Evolutionary conservation across 2,888 invertebrate genomes (phyloP), one percentile per base, ranked within the genome.

Genomic region (Argyresthia goedartella): DNA sequence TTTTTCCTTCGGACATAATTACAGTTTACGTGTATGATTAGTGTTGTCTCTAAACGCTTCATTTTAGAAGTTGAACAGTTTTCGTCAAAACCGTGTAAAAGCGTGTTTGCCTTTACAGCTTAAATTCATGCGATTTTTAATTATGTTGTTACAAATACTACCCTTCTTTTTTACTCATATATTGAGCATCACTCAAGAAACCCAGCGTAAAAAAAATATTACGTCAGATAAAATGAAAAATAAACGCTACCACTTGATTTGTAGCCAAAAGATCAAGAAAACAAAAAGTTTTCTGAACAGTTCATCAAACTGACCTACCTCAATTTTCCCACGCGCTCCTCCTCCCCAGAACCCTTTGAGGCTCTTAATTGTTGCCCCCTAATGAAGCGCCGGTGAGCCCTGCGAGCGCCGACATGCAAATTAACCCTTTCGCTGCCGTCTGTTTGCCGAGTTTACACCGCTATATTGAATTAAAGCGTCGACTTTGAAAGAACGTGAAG

Each of bases 311-410:
- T 84, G 82, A 86, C 85, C 85, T 86, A 69, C 67, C 64, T 57
- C 73, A 79, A 84, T 64, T 75, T 85, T 85, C 80, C 82, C 82
- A 77, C 74, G 76, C 72, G 44, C 35, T 61, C 78, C 76, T 76
- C 66, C 80, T 67, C 57, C 61, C 54, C 6, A 25, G 55, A 67
- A 69, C 74, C 80, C 76, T 68, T 55, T 43, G 36, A 51, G 54
- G 56, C 59, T 69, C 67, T 74, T 85, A 85, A 85, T 85, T 84
- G 81, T 68, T 66, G 67, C 69, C 70, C 84, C 82, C 82, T 85
- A 85, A 86, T 81, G 76, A 84, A 81, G 74, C 73, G 70, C 66
- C 75, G 77, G 84, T 86, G 85, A 84, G 81, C 85, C 81, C 81
- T 73, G 73, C 76, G 67, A 76, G 76, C 68, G 67, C 75, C 73